These are phyloP conservation scores for Rhincodon typus DNA, from an alignment of 2,797 vertebrate genomes.

Conservation along the genomic window DNA sequence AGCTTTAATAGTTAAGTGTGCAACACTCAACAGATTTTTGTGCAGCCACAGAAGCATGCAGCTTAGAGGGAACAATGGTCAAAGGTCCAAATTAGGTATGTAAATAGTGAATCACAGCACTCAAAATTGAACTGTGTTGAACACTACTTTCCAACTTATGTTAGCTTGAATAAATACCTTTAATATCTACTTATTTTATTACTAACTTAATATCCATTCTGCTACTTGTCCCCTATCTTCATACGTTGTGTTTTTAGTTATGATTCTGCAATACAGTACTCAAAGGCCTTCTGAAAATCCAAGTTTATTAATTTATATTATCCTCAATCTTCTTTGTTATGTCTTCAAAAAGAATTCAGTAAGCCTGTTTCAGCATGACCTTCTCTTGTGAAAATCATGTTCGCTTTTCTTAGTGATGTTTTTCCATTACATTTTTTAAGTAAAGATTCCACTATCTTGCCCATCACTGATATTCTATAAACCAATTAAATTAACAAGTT, in stretches of 20 bases:
- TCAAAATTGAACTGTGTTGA: neutral
- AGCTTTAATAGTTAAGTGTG: no score
- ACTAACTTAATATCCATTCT: neutral
- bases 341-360: neutral
- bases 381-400: neutral
- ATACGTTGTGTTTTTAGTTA: neutral
- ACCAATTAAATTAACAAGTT: neutral
- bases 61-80: neutral
- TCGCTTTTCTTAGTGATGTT: neutral
- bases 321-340: neutral
- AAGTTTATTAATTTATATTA: neutral
- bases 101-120: neutral
- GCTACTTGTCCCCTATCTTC: neutral
- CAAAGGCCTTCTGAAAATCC: neutral
- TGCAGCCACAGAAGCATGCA: no score
- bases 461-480: neutral
- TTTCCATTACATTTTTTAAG: neutral
- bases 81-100: neutral
- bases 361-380: neutral
- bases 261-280: neutral
- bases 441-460: neutral
- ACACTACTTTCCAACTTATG: neutral
- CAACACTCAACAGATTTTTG: no score
- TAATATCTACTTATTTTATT: neutral
- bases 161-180: neutral